phyloP scores from a whole-genome alignment of 2,797 vertebrate genomes.

The Pogoniulus pusillus region DNA sequence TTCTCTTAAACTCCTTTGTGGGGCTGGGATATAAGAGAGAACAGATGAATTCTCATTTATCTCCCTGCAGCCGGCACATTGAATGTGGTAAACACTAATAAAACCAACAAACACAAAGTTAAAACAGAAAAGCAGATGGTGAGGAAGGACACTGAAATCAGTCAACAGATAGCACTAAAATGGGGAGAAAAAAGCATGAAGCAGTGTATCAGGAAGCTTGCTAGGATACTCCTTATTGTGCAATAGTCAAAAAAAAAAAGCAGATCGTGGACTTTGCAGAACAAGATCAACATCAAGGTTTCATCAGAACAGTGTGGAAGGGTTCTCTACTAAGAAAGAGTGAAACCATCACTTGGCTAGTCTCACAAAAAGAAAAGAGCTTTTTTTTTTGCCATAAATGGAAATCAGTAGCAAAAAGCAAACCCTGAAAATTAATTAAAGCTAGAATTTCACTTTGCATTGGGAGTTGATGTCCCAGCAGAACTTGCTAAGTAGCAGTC shows the following conservation, averaged over 20 bases:
- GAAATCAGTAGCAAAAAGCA: not conserved
- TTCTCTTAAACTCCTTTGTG: slow-evolving; percentile 21
- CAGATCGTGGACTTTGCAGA: not conserved
- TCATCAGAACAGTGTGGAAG: not conserved
- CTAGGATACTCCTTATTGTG: not conserved
- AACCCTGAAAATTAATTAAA: not conserved
- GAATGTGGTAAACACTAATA: not conserved
- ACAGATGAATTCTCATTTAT: slow-evolving; percentile 22
- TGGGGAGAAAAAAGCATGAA: not conserved
- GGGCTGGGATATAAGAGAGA: not conserved
- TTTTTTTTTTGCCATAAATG: not conserved
- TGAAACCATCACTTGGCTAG: not conserved
- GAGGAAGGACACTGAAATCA: slow-evolving; percentile 10
- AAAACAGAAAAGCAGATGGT: slow-evolving; percentile 16
- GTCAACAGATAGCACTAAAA: not conserved
- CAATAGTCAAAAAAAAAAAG: not conserved
- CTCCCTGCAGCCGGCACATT: not conserved
- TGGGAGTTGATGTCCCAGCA: not conserved
- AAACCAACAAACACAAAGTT: slow-evolving; percentile 6
- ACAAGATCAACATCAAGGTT: not conserved
- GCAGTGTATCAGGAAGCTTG: not conserved
- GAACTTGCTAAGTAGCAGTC: not conserved
- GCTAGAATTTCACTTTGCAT: not conserved
- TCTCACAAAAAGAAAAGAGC: not conserved
- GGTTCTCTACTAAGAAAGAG: not conserved